Base-by-base conservation (phyloP, 2,797 vertebrate species). In the Periparus ater region DNA sequence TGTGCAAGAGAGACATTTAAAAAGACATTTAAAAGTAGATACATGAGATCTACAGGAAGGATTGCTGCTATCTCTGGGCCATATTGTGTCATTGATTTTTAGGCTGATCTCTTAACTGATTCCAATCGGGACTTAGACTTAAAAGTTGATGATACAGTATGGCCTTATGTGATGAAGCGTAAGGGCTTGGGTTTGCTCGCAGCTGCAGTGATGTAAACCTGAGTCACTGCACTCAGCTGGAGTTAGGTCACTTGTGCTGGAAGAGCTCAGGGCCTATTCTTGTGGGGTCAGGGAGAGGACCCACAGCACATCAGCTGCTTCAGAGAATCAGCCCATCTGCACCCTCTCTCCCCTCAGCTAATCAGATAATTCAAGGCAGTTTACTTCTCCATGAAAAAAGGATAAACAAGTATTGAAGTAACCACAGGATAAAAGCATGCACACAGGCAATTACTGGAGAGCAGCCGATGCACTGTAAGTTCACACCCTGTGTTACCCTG, bases 51-150 rank as follows among this genome's bases (percentile, higher is more conserved):
- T 91, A 83, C 89, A 81, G 93, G 87, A 95, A 91, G 88, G 91
- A 95, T 90, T 93, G 85, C 89, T 90, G 32, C 88, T 94, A 74
- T 96, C 87, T 92, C 76, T 91, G 78, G 75, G 72, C 89, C 89
- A 58, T 94, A 88, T 66, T 92, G 92, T 94, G 65, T 71, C 94
- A 89, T 78, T 92, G 93, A 93, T 88, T 97, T 95, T 95, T 74
- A 88, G 91, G 70, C 57, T 88, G 88, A 95, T 95, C 85, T 96
- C 76, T 93, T 93, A 95, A 88, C 85, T 79, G 89, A 93, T 95
- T 96, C 60, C 60, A 86, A 0, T 36, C 84, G 82, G 53, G 57
- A 79, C 63, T 93, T 77, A 42, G 81, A 58, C 75, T 91, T 92
- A 63, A 93, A 88, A 96, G 88, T 7, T 76, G 83, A 85, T 88